Percentiles rank a stretch among this genome's conserved stretches.
phyloP scores from a whole-genome alignment of 1,140 invertebrate species.

The Globodera rostochiensis region DNA sequence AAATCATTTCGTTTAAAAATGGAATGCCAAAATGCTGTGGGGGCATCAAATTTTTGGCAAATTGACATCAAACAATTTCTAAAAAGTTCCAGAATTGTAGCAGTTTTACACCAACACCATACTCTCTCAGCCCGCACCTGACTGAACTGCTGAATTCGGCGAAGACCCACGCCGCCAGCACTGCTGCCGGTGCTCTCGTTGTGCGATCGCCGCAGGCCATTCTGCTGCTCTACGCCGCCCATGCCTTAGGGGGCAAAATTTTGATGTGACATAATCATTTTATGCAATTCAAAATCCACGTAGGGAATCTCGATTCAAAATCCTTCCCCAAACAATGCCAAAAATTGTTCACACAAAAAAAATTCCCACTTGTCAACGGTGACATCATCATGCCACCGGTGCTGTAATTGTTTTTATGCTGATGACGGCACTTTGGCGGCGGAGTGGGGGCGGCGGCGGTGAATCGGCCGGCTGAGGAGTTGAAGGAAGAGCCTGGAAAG shows the following conservation, averaged over 20 bases:
- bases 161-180: constrained; percentile 24
- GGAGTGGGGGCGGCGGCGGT: too few relatives aligned
- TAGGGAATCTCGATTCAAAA: not conserved
- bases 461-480: not conserved
- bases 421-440: not conserved
- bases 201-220: not conserved
- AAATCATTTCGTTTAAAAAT: too few relatives aligned
- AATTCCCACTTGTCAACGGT: not conserved
- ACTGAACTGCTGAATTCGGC: constrained; percentile 29
- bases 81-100: too few relatives aligned
- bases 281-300: not conserved
- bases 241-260: not conserved
- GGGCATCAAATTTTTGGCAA: too few relatives aligned
- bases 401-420: not conserved
- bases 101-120: too few relatives aligned
- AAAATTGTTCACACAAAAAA: too few relatives aligned
- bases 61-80: too few relatives aligned
- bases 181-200: constrained; percentile 16
- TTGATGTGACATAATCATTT: not conserved
- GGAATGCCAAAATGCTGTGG: too few relatives aligned
- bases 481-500: not conserved
- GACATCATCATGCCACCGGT: not conserved
- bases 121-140: not conserved
- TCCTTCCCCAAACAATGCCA: not conserved
- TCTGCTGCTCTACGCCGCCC: not conserved